Conservation (phyloP, 2,113 vertebrate genomes). For the Halcyon senegalensis region DNA sequence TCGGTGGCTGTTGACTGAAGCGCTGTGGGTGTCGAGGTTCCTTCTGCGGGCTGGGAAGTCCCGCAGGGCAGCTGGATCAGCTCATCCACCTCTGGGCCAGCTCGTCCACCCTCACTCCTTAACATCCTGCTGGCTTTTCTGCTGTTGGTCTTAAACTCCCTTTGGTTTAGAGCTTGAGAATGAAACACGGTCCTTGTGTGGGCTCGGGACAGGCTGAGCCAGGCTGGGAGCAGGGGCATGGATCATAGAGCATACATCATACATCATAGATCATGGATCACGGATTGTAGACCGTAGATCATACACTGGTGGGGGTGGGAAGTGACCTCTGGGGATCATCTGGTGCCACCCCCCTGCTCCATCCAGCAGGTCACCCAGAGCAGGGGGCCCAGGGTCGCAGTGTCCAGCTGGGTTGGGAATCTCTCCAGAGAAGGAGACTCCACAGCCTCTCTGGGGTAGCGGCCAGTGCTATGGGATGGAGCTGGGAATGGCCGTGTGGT, state of each 20-base stretch:
- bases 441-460: too few relatives aligned
- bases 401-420: too few relatives aligned
- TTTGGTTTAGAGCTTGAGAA: neutral
- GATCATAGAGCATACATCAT: too few relatives aligned
- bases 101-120: neutral
- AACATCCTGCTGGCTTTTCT: neutral
- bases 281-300: too few relatives aligned
- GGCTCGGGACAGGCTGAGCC: neutral
- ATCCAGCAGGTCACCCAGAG: too few relatives aligned
- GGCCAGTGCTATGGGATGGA: fast-evolving
- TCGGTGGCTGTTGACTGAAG: neutral
- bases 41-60: neutral
- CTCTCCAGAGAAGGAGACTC: too few relatives aligned
- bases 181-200: fast-evolving
- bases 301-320: too few relatives aligned
- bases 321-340: too few relatives aligned
- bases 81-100: neutral
- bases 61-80: neutral
- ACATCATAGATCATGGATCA: too few relatives aligned
- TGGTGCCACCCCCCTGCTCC: too few relatives aligned
- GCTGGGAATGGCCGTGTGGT: fast-evolving
- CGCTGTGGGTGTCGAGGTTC: neutral
- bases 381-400: too few relatives aligned
- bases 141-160: neutral
- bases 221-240: neutral